Base-by-base conservation (phyloP, 1,140 invertebrate genomes). In the Chrysomallon squamiferum region DNA sequence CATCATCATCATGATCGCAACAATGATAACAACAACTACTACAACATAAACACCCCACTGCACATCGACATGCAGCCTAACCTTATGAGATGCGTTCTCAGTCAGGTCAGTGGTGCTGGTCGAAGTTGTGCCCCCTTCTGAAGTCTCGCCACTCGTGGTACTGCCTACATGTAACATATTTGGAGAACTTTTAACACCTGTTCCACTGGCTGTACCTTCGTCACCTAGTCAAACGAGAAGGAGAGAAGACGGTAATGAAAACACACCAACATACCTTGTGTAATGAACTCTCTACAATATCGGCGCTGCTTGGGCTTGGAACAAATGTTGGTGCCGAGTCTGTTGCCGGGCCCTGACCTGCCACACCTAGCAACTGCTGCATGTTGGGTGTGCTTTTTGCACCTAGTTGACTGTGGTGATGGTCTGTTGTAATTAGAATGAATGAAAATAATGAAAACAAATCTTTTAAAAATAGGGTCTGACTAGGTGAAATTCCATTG, bases 41-140 rank as follows among this genome's bases (percentile, higher is more conserved):
- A 38, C 35, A 38, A 38, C 35, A 38, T 38, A 5, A 38, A 38
- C 35, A 38, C 5, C n/a, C n/a, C 35, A 38, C 35, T 38, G 35
- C 35, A 38, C 35, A 38, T 5, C 35, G 35, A 38, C 35, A 38
- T 38, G 35, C 35, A 6, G 38, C 54, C 64, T 57, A 27, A 76
- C 75, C 69, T 73, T 77, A 35, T 77, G 73, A 20, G 68, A 73
- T 7, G 73, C 50, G 11, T 61, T 65, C 29, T 74, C 74, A 25
- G 67, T 50, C 13, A 78, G 50, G 29, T 76, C 74, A 18, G 66
- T 65, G 25, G 60, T 57, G 47, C 60, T 57, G 25, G 73, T 38
- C 3, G 56, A 38, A 33, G 57, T 50, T 27, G 35, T 59, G 38
- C 59, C 58, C 32, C 35, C 59, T 13, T 67, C 65, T 1, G 41